Evolutionary conservation across 1,140 invertebrate genomes (phyloP), one percentile per base, ranked within the genome.

Genomic region (Arctopsyche grandis): DNA sequence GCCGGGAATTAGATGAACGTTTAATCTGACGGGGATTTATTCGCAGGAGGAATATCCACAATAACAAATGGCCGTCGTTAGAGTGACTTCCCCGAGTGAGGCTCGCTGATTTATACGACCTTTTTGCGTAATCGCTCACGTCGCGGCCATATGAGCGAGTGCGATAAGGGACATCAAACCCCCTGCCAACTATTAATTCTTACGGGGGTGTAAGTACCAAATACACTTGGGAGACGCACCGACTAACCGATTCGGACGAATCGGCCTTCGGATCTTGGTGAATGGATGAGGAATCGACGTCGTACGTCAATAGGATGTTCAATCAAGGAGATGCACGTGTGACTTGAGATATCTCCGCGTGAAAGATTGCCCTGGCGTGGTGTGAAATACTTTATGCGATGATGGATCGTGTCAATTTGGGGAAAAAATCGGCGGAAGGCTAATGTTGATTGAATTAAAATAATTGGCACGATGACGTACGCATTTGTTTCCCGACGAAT

Each of bases 11-110:
- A 52, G 21, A 46, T 43, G 48, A 43, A 43, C 52, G 56, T 76
- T 76, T 76, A 76, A 76, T 76, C 74, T 29, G 52, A 63, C 74
- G 48, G 22, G 48, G 74, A 76, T 76, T 76, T 76, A 76, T 76
- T 52, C 46, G 56, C 12, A 66, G 58, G 74, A 76, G 26, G 48
- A 63, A 76, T 63, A 76, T 76, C 74, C 74, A 56, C 58, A 58
- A 63, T 76, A 76, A 76, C 74, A 76, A 76, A 76, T 46, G 71
- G 48, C 14, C 48, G 48, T 74, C 44, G 43, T 74, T 74, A 74
- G n/a, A 74, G 44, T 56, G 71, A 74, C 71, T 56, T 74, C 63
- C 63, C 63, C 10, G 21, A 66, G 63, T 66, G 69, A 71, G 69
- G 38, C 43, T 10, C 38, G n/a, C 69, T 71, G 74, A 76, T 76